Conservation (phyloP, 2,113 vertebrate genomes). For the Synchiropus splendidus region DNA sequence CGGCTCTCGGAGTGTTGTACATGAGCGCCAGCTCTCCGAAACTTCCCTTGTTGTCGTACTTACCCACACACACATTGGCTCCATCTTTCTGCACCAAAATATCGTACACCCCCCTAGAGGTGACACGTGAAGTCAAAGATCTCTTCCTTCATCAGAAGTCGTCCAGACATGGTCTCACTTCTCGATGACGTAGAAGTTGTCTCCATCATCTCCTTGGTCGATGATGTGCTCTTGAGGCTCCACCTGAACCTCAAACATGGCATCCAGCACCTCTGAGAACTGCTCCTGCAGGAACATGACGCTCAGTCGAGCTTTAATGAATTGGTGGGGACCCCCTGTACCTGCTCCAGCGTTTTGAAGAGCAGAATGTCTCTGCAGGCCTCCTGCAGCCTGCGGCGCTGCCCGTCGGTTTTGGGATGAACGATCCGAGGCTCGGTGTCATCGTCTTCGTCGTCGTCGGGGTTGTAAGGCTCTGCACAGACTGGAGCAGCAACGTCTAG, state of each 20-base stretch:
- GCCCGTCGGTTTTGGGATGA: slow-evolving; percentile 86
- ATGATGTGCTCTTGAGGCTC: slow-evolving; percentile 88
- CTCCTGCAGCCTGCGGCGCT: slow-evolving; percentile 84
- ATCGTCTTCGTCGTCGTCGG: slow-evolving; percentile 84
- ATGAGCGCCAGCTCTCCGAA: slow-evolving; percentile 93
- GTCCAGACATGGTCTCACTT: slow-evolving; percentile 54
- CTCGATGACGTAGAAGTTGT: slow-evolving; percentile 94
- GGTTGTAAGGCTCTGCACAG: slow-evolving; percentile 89
- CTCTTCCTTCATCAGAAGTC: too few relatives aligned
- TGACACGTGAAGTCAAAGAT: slow-evolving; percentile 15
- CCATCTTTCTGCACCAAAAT: slow-evolving; percentile 82
- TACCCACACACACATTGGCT: slow-evolving; percentile 73
- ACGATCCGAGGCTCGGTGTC: slow-evolving; percentile 79
- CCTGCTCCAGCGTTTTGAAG: slow-evolving; percentile 93
- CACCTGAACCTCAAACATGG: slow-evolving; percentile 90
- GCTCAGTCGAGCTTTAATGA: background rate
- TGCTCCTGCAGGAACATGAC: slow-evolving; percentile 68
- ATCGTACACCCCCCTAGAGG: slow-evolving; percentile 81
- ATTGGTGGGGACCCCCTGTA: slow-evolving; percentile 24
- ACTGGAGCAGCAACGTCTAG: slow-evolving; percentile 69
- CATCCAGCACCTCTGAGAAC: slow-evolving; percentile 86
- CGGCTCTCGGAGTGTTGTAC: slow-evolving; percentile 95
- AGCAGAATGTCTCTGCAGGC: slow-evolving; percentile 88
- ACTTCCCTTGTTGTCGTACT: slow-evolving; percentile 87
- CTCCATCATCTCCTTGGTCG: slow-evolving; percentile 89